These are phyloP conservation scores for Neolamprologus sp. DNA, from an alignment of 2,113 vertebrate species.

Conservation along the genomic window DNA sequence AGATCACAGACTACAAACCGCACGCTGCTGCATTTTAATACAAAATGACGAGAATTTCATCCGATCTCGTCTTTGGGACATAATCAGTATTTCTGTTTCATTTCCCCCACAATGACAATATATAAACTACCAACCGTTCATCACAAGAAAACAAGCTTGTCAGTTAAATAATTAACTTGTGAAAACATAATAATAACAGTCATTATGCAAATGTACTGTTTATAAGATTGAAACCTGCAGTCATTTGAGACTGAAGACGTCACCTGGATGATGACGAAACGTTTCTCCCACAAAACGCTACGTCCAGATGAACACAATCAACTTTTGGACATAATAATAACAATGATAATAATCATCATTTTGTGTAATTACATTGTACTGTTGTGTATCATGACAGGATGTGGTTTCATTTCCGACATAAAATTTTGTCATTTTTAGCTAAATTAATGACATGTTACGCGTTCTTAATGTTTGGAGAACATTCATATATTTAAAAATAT, in stretches of 20 bases:
- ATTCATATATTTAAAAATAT: not conserved
- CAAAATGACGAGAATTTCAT: not conserved
- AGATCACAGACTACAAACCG: not conserved
- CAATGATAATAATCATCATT: fast-evolving
- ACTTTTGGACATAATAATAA: not conserved
- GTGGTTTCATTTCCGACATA: not conserved
- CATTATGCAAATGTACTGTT: too few species aligned
- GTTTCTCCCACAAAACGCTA: too few species aligned
- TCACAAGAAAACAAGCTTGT: not conserved
- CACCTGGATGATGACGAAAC: too few species aligned
- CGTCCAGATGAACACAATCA: too few species aligned
- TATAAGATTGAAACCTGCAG: too few species aligned
- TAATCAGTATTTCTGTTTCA: not conserved
- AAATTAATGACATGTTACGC: not conserved
- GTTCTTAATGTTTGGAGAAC: not conserved
- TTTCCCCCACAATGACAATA: not conserved
- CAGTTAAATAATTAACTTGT: not conserved
- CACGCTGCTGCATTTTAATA: not conserved
- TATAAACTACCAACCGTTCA: fast-evolving
- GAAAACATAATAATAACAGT: not conserved
- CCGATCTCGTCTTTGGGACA: not conserved
- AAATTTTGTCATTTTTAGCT: not conserved
- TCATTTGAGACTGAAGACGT: too few species aligned
- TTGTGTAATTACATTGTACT: not conserved
- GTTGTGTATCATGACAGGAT: not conserved